phyloP scores from a whole-genome alignment of 2,888 invertebrate species.

The Pyrocoelia pectoralis region DNA sequence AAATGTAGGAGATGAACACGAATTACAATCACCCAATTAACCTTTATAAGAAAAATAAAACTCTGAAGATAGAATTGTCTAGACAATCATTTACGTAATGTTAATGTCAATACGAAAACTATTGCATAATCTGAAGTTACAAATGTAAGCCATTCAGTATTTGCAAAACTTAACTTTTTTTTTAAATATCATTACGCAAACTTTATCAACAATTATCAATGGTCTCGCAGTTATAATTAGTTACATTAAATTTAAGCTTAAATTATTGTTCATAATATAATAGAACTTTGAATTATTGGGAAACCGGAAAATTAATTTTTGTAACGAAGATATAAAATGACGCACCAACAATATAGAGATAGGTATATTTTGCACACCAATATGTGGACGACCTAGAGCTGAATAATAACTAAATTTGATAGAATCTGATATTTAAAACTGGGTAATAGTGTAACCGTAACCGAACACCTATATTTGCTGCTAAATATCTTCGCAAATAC shows the following conservation, averaged over 20 bases:
- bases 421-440: too few relatives aligned
- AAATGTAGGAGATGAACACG: too few relatives aligned
- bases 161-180: neutral
- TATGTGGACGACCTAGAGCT: too few relatives aligned
- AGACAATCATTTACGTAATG: neutral
- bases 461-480: too few relatives aligned
- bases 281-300: neutral
- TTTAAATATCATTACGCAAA: constrained; percentile 2
- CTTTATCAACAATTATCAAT: constrained; percentile 10
- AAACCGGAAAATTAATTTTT: constrained; percentile 12
- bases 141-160: neutral
- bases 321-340: neutral
- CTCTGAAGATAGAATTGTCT: neutral
- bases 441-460: too few relatives aligned
- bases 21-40: neutral
- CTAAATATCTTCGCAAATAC: too few relatives aligned
- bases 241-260: constrained; percentile 6
- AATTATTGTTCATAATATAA: constrained; percentile 7
- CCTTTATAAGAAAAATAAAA: neutral
- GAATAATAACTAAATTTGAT: too few relatives aligned
- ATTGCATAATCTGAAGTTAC: constrained; percentile 1
- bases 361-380: too few relatives aligned
- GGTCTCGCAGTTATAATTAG: constrained; percentile 10
- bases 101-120: neutral
- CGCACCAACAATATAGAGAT: too few relatives aligned